These are phyloP conservation scores for Pyrochroa serraticornis DNA, from an alignment of 2,888 invertebrate species.

Conservation along the genomic window DNA sequence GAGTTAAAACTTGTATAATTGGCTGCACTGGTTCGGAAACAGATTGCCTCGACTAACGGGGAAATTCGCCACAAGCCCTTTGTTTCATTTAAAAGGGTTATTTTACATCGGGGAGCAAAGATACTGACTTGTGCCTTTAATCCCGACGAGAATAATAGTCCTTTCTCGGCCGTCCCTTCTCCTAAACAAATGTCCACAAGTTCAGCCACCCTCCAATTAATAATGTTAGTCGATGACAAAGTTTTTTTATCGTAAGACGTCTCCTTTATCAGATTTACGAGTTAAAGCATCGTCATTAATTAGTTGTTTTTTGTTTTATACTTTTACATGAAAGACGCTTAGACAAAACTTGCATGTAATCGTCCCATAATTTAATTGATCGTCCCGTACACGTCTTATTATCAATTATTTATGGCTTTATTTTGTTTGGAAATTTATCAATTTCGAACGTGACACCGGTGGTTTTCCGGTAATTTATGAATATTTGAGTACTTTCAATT, in stretches of 20 bases:
- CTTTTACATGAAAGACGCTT: neutral
- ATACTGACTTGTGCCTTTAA: conserved; percentile 41
- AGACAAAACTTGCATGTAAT: conserved; percentile 3
- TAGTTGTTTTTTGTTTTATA: neutral
- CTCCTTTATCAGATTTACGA: conserved; percentile 7
- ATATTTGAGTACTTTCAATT: conserved; percentile 30
- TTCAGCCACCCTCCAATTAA: conserved; percentile 13
- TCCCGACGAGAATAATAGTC: conserved; percentile 38
- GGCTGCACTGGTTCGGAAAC: conserved; percentile 54
- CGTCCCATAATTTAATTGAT: conserved; percentile 19
- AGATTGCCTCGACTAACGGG: conserved; percentile 49
- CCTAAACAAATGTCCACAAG: conserved; percentile 16
- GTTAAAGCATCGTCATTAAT: neutral
- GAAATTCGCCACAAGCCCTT: conserved; percentile 48
- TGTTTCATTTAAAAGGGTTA: conserved; percentile 50
- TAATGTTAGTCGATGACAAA: conserved; percentile 1
- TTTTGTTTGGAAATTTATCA: conserved; percentile 26
- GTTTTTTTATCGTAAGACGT: neutral
- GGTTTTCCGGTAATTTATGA: conserved; percentile 24
- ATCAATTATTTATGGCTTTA: conserved; percentile 29
- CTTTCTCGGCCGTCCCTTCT: conserved; percentile 33
- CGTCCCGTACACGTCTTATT: conserved; percentile 22
- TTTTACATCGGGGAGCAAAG: conserved; percentile 46
- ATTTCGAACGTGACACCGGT: conserved; percentile 13
- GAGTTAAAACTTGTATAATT: conserved; percentile 54